Percentiles rank a stretch among this genome's conserved stretches.
These are phyloP conservation scores for Gnathonemus echidnorhynchus DNA, from an alignment of 2,113 vertebrate genomes.

Conservation along the genomic window DNA sequence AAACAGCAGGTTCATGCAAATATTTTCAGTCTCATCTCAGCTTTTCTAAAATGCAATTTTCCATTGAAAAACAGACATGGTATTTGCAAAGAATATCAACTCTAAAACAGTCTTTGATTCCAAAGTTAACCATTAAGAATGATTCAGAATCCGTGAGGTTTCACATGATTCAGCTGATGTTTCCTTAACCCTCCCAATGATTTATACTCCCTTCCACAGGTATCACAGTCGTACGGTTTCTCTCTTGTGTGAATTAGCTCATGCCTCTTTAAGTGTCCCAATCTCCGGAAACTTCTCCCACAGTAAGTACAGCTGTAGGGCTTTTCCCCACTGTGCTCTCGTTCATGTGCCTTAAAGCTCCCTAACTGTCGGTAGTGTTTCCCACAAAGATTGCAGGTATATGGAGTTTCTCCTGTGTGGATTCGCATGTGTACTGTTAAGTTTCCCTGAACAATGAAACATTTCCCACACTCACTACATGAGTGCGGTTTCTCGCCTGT, in stretches of 20 bases:
- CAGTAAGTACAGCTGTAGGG: not conserved
- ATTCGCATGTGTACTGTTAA: conserved; percentile 3
- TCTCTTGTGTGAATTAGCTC: not conserved
- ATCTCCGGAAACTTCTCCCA: not conserved
- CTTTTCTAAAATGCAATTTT: not conserved
- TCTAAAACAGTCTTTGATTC: not conserved
- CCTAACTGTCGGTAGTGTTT: not conserved
- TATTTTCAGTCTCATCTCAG: not conserved
- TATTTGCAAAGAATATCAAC: not conserved
- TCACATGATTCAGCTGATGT: not conserved
- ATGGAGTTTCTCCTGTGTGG: not conserved
- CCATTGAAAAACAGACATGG: not conserved
- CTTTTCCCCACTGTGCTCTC: not conserved
- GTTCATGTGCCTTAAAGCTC: not conserved
- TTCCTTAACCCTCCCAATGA: not conserved
- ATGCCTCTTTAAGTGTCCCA: not conserved
- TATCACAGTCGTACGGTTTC: not conserved
- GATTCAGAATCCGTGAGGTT: not conserved
- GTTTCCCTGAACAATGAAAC: conserved; percentile 2
- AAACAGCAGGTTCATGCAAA: not conserved
- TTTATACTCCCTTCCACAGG: not conserved
- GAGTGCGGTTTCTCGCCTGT: not conserved
- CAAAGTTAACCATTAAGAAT: not conserved
- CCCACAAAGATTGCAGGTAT: not conserved
- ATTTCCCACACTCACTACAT: not conserved